Evolutionary conservation across 2,888 invertebrate genomes (phyloP), one percentile per base, ranked within the genome.

Genomic region (Xylocampa areola): DNA sequence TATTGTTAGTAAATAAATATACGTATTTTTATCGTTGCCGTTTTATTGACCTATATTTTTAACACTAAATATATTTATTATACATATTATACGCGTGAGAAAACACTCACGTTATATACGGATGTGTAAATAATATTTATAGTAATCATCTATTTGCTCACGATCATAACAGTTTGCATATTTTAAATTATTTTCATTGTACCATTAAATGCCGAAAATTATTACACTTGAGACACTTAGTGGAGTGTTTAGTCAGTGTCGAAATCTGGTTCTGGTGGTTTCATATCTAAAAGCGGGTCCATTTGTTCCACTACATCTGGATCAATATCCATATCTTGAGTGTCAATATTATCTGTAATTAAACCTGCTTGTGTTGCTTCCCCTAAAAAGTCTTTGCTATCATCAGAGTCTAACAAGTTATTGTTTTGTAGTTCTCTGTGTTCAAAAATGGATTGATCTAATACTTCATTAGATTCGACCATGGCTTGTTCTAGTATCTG

Each of bases 1-100:
- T 82, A 82, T 73, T 78, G 72, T 78, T 80, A 85, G 78, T 74
- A 66, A 85, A 77, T 79, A 82, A 84, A 82, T 74, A 69, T 80
- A 81, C 73, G 61, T 83, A 79, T 76, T 79, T 73, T 73, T 71
- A 75, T 44, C 4, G 23, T 21, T 54, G 51, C 63, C 32, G 67
- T 84, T 82, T 82, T 60, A 70, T 70, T 65, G 7, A 16, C 6
- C 41, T 19, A 52, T 27, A 41, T 41, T 65, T 17, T 35, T 11
- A 36, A 36, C 25, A 36, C 17, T 21, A n/a, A n/a, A n/a, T 40
- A 16, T n/a, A 33, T 23, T 23, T 51, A 35, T 14, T 39, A 39
- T 10, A 25, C 5, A 39, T 25, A 39, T 11, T 25, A 13, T n/a
- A 39, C 39, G 25, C 39, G 14, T 35, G 17, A 35, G 14, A 6